These are phyloP conservation scores for Ciona savignyi DNA, from an alignment of 23 tunicate species.

Conservation along the genomic window DNA sequence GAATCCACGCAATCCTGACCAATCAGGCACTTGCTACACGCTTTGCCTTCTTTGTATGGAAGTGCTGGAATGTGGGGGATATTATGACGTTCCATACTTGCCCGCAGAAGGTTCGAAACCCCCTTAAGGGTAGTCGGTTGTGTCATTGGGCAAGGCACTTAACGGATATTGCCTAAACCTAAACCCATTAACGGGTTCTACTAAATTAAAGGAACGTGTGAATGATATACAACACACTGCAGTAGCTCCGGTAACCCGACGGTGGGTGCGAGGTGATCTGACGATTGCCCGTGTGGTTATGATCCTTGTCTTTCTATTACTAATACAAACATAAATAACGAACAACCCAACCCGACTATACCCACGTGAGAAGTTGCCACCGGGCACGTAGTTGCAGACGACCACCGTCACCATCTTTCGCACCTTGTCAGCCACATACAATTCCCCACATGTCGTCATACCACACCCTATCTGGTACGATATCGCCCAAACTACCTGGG, in stretches of 20 bases:
- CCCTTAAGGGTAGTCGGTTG: too few relatives aligned
- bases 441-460: slow-evolving; percentile 13
- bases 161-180: too few relatives aligned
- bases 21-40: neutral
- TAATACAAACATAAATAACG: too few relatives aligned
- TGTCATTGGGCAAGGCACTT: too few relatives aligned
- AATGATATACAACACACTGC: too few relatives aligned
- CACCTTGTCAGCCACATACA: neutral
- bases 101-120: neutral
- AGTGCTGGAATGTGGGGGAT: neutral
- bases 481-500: slow-evolving; percentile 8
- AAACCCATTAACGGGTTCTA: too few relatives aligned
- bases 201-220: too few relatives aligned
- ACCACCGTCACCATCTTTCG: slow-evolving; percentile 8
- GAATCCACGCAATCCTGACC: neutral
- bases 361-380: slow-evolving; percentile 14
- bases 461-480: slow-evolving; percentile 8
- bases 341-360: slow-evolving; percentile 5
- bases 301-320: too few relatives aligned
- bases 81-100: neutral
- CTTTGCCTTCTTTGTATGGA: slow-evolving; percentile 2
- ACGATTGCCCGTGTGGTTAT: too few relatives aligned
- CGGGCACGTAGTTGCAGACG: slow-evolving; percentile 21
- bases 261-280: too few relatives aligned
- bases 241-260: too few relatives aligned